phyloP scores from a whole-genome alignment of 2,113 vertebrate genomes.

The Lycocorax pyrrhopterus region DNA sequence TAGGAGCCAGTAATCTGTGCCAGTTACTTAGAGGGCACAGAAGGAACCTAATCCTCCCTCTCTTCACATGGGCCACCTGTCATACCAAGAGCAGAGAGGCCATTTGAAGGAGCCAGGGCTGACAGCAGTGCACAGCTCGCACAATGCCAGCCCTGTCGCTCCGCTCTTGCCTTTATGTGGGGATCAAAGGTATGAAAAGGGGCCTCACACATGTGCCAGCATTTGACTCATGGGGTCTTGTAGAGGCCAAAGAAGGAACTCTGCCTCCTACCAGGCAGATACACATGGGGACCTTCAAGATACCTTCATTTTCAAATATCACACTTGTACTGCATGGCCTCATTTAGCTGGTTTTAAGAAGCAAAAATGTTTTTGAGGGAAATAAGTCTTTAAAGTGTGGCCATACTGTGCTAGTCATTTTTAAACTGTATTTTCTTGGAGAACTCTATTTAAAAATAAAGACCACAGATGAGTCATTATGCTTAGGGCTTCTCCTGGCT shows the following conservation, averaged over 20 bases:
- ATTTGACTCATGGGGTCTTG: conserved; percentile 41
- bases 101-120: conserved; percentile 26
- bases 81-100: conserved; percentile 25
- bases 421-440: neutral
- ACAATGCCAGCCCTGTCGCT: conserved; percentile 2
- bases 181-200: conserved; percentile 48
- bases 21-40: conserved; percentile 40
- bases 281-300: neutral
- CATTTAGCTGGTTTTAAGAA: neutral
- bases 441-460: neutral
- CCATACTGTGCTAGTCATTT: neutral
- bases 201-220: conserved; percentile 54
- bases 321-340: neutral
- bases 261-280: conserved; percentile 20
- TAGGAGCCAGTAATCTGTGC: conserved; percentile 36
- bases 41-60: conserved; percentile 49
- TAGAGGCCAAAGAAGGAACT: neutral
- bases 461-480: neutral
- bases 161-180: neutral
- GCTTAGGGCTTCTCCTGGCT: neutral
- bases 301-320: neutral
- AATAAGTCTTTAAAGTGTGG: neutral
- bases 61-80: conserved; percentile 37
- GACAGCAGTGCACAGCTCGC: neutral
- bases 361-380: neutral